These are phyloP conservation scores for Phymastichus coffea DNA, from an alignment of 1,140 invertebrate genomes.

Conservation along the genomic window DNA sequence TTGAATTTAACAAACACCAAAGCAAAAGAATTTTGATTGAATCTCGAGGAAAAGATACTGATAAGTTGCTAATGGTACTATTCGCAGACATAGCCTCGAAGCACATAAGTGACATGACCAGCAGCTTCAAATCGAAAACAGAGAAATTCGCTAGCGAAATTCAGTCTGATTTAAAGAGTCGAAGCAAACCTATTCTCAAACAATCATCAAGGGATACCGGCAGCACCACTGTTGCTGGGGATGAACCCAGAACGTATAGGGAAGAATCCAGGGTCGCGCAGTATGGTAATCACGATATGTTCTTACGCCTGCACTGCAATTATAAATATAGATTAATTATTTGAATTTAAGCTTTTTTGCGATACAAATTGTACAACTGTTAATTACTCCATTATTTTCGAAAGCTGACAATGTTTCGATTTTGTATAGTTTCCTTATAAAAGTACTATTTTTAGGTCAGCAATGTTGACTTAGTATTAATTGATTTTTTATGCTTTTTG, in stretches of 20 bases:
- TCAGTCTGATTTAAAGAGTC: slow-evolving; percentile 61
- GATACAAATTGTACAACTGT: not conserved
- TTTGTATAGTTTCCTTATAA: no score
- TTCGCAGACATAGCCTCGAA: slow-evolving; percentile 61
- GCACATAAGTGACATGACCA: slow-evolving; percentile 68
- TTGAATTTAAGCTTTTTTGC: not conserved
- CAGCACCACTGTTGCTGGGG: slow-evolving; percentile 42
- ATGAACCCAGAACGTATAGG: slow-evolving; percentile 67
- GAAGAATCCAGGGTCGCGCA: slow-evolving; percentile 70
- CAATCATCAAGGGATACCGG: slow-evolving; percentile 47
- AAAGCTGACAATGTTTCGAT: no score
- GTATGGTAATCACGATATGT: slow-evolving; percentile 60
- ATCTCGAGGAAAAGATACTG: slow-evolving; percentile 26
- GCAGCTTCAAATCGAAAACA: slow-evolving; percentile 69
- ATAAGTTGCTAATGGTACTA: slow-evolving; percentile 35
- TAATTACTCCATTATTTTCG: slow-evolving; percentile 10
- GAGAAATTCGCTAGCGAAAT: slow-evolving; percentile 70
- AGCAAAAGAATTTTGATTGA: no score
- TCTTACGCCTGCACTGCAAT: not conserved
- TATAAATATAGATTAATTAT: not conserved
- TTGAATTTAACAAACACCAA: no score
- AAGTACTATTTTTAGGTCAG: no score
- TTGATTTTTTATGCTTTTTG: no score
- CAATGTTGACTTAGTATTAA: no score
- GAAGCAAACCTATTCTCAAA: slow-evolving; percentile 60